Conservation (phyloP, 2,113 vertebrate species). For the Microtus pennsylvanicus region DNA sequence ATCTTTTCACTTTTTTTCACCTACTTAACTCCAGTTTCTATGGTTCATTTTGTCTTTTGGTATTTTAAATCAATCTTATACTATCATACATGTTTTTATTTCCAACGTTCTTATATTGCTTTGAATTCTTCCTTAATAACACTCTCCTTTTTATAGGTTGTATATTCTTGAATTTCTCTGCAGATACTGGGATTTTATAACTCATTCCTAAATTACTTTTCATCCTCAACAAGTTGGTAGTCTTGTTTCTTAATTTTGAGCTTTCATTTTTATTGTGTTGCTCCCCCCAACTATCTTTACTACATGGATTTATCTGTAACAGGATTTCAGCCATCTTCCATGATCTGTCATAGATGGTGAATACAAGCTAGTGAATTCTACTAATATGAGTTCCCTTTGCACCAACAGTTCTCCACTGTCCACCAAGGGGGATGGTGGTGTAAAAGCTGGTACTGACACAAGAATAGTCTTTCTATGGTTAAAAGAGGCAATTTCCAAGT, state of each 20-base stretch:
- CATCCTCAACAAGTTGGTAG: background rate
- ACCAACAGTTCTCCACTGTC: background rate
- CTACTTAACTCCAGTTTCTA: background rate
- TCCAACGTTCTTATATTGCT: background rate
- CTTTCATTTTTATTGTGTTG: background rate
- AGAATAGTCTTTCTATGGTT: background rate
- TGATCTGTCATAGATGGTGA: background rate
- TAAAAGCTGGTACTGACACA: background rate
- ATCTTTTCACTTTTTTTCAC: background rate
- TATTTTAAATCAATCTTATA: background rate
- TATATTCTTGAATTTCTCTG: background rate
- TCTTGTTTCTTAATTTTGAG: background rate
- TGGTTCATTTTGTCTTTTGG: background rate
- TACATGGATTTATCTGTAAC: background rate
- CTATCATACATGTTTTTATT: background rate
- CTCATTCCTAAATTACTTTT: background rate
- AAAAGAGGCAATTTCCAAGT: background rate
- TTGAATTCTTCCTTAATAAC: background rate
- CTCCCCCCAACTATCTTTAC: background rate
- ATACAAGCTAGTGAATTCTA: background rate
- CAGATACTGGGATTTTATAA: background rate
- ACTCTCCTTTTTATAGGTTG: background rate
- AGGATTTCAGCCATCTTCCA: background rate
- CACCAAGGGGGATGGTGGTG: accelerated
- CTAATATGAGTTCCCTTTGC: background rate